phyloP scores from a whole-genome alignment of 2,888 invertebrate genomes.

The Heliconius hortense region DNA sequence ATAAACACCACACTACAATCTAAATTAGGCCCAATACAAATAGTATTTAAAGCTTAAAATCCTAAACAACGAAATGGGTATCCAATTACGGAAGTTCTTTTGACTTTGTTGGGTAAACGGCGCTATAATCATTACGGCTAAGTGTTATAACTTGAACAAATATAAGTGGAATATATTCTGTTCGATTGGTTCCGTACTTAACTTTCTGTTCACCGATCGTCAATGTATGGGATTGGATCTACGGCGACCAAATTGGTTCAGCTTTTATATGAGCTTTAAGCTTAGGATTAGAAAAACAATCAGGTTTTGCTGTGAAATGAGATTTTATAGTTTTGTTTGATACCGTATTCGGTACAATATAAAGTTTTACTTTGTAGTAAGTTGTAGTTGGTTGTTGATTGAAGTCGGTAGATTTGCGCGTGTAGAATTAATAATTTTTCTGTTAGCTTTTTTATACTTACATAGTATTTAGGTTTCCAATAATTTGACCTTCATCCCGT shows the following conservation, averaged over 20 bases:
- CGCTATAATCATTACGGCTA: conserved; percentile 67
- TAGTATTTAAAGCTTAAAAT: conserved; percentile 20
- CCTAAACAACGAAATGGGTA: conserved; percentile 46
- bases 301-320: neutral
- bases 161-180: conserved; percentile 37
- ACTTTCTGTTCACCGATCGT: neutral
- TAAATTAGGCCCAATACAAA: conserved; percentile 28
- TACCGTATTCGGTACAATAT: neutral
- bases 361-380: conserved; percentile 3
- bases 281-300: conserved; percentile 7
- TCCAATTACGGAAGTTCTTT: conserved; percentile 67
- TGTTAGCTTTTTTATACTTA: neutral
- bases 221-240: neutral
- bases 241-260: neutral
- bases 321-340: neutral
- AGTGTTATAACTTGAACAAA: conserved; percentile 47
- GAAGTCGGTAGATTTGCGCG: neutral
- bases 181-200: conserved; percentile 33
- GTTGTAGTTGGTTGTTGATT: no score
- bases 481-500: neutral
- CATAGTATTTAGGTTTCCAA: neutral
- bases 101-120: conserved; percentile 64
- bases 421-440: neutral
- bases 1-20: conserved; percentile 22
- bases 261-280: neutral